These are phyloP conservation scores for Chrysopa pallens DNA, from an alignment of 1,140 invertebrate genomes.

Conservation along the genomic window DNA sequence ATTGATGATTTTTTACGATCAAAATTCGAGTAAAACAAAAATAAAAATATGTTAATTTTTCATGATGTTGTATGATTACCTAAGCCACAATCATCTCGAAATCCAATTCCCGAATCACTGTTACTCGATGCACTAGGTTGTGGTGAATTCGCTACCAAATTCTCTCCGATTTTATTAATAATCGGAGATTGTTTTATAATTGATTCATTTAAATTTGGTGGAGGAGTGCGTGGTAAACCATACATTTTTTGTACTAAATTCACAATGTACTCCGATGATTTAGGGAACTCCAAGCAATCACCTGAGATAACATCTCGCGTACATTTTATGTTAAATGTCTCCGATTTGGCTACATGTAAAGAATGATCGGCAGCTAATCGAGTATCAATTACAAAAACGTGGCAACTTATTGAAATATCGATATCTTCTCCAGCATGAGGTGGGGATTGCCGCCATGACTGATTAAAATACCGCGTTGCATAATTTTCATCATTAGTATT, in stretches of 20 bases:
- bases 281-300: conserved; percentile 72
- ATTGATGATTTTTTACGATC: too few species aligned
- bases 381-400: conserved; percentile 86
- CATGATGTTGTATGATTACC: conserved; percentile 7
- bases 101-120: conserved; percentile 87
- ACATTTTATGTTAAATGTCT: conserved; percentile 61
- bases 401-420: conserved; percentile 70
- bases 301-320: conserved; percentile 46
- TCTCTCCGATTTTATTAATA: conserved; percentile 10
- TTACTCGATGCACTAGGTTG: conserved; percentile 81
- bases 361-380: conserved; percentile 62
- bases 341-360: conserved; percentile 55
- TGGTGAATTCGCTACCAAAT: conserved; percentile 45
- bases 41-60: too few species aligned
- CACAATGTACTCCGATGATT: conserved; percentile 72
- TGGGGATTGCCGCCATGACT: too few species aligned
- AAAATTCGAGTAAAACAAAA: too few species aligned
- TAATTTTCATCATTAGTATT: conserved; percentile 9
- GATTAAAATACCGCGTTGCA: conserved; percentile 6
- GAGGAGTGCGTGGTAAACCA: conserved; percentile 24
- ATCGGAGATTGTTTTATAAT: conserved; percentile 6
- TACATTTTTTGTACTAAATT: conserved; percentile 48
- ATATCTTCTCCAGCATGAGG: conserved; percentile 20
- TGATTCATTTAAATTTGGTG: conserved; percentile 2
- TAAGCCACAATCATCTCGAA: conserved; percentile 48